Evolutionary conservation across 37 sponge, comb jelly and placozoan species (phyloP).

Genomic region (Cliona cf. orientalis): DNA sequence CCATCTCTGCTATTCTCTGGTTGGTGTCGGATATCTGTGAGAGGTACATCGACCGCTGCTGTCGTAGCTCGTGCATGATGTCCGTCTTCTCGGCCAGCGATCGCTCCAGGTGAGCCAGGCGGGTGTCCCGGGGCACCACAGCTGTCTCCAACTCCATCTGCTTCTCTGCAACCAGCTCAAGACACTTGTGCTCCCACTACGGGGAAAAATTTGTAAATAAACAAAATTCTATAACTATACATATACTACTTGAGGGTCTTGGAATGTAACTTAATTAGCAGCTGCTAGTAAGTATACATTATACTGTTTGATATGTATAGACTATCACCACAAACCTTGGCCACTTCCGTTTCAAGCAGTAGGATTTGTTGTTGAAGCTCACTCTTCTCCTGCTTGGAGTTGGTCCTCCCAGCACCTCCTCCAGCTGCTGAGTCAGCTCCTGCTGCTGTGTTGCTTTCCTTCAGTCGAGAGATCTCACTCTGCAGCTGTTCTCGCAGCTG

Average conservation of each 20-base stretch:
- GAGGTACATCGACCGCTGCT: conserved; percentile 43
- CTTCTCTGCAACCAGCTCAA: conserved; percentile 69
- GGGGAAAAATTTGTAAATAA: neutral
- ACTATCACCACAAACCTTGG: conserved; percentile 51
- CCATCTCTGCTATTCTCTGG: conserved; percentile 38
- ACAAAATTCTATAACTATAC: neutral
- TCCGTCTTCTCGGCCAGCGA: conserved; percentile 43
- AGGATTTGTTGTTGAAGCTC: neutral
- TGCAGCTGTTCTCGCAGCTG: conserved; percentile 43
- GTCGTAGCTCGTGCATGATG: conserved; percentile 37
- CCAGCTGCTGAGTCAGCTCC: neutral
- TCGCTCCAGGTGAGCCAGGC: conserved; percentile 51
- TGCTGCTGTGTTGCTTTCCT: too few relatives aligned
- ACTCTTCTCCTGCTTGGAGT: neutral
- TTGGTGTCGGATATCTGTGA: conserved; percentile 47
- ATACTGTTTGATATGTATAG: too few relatives aligned
- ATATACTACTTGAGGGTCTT: too few relatives aligned
- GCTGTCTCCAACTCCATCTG: conserved; percentile 74
- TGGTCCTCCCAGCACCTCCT: neutral
- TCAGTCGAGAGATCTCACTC: conserved; percentile 17
- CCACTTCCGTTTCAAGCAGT: conserved; percentile 46
- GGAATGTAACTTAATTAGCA: too few relatives aligned
- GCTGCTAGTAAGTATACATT: too few relatives aligned
- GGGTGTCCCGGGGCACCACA: conserved; percentile 51
- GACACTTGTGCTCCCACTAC: conserved; percentile 78